A percentile compares a stretch with the other conserved stretches of the same genome.
These are phyloP conservation scores for Pseudomyrmex concolor DNA, from an alignment of 1,140 invertebrate genomes.

Conservation along the genomic window DNA sequence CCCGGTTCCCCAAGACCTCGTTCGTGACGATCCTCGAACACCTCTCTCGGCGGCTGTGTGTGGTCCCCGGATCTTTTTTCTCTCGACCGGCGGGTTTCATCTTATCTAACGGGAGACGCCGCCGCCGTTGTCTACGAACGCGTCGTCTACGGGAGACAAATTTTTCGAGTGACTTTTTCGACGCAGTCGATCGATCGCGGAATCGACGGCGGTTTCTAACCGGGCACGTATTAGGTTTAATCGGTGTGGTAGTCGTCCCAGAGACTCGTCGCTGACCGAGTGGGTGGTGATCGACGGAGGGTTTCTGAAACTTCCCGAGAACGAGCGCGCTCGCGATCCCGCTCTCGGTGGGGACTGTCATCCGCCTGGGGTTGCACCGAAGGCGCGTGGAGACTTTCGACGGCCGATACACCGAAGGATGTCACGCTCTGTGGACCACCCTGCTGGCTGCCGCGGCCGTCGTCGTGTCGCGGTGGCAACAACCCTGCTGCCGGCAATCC, in stretches of 20 bases:
- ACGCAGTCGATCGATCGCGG: neutral
- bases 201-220: neutral
- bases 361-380: neutral
- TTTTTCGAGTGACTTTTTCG: neutral
- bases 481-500: conserved; percentile 58
- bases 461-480: conserved; percentile 68
- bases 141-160: neutral
- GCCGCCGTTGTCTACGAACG: conserved; percentile 1
- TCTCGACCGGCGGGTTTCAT: neutral
- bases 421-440: conserved; percentile 72
- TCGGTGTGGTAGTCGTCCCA: neutral
- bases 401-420: conserved; percentile 73
- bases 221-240: neutral
- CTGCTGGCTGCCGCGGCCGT: conserved; percentile 73
- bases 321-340: conserved; percentile 5
- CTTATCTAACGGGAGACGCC: conserved; percentile 51
- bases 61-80: conserved; percentile 68
- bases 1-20: conserved; percentile 24
- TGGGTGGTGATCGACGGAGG: neutral
- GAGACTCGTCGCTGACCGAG: neutral
- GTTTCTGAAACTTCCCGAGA: neutral
- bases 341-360: neutral
- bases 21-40: conserved; percentile 58
- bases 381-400: conserved; percentile 74
- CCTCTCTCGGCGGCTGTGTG: conserved; percentile 73